Conservation (phyloP, 2,888 invertebrate genomes). For the Morpho achilles region DNA sequence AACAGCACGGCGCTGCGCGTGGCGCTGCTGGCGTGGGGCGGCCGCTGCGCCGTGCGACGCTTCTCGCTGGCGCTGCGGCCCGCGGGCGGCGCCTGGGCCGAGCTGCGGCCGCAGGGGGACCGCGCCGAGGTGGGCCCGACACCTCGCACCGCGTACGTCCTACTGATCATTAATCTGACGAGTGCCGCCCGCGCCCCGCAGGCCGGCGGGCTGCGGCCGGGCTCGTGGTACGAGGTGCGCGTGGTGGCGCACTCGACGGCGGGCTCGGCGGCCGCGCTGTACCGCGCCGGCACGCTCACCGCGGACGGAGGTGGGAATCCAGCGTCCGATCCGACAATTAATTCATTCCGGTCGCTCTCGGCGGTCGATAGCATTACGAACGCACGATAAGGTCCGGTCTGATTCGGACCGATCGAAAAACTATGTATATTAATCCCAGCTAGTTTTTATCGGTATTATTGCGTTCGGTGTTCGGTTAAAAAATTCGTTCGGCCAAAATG, state of each 20-base stretch:
- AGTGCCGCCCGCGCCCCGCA: conserved; percentile 33
- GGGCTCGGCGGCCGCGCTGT: conserved; percentile 74
- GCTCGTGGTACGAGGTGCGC: conserved; percentile 80
- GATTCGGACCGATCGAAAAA: no score
- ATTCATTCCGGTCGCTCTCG: background rate
- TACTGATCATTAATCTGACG: no score
- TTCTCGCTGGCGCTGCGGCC: conserved; percentile 48
- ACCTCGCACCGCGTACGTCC: background rate
- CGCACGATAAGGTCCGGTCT: no score
- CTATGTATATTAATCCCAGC: no score
- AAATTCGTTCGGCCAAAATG: no score
- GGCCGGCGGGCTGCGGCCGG: conserved; percentile 69
- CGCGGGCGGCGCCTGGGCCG: conserved; percentile 52
- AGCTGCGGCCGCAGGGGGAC: conserved; percentile 40
- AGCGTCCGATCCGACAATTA: background rate
- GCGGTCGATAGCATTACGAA: background rate
- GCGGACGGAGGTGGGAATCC: conserved; percentile 60
- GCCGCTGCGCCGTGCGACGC: conserved; percentile 83
- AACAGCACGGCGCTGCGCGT: conserved; percentile 85
- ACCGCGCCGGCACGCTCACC: conserved; percentile 76
- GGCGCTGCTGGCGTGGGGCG: conserved; percentile 85
- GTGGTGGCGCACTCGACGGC: conserved; percentile 75
- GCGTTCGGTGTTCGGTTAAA: no score
- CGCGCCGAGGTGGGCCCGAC: conserved; percentile 40
- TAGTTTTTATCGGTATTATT: no score